Evolutionary conservation across 2,888 invertebrate species (phyloP).

Genomic region (Macropis europaea): DNA sequence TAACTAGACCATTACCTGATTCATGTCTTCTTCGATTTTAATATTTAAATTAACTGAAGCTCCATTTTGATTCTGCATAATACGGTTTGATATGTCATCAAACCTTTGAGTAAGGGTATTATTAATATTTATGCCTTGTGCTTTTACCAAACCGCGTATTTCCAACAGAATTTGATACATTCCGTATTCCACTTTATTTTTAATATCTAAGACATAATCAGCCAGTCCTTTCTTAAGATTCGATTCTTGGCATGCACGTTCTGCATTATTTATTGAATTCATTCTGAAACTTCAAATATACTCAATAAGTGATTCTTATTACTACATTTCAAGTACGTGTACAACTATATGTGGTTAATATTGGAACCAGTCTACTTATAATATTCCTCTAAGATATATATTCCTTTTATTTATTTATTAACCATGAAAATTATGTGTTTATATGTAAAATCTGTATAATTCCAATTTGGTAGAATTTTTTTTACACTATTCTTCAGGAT

Average conservation of each 20-base stretch:
- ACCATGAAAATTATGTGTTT: too few relatives aligned
- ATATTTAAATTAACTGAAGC: constrained; percentile 87
- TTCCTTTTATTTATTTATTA: too few relatives aligned
- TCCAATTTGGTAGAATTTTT: too few relatives aligned
- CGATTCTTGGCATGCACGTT: constrained; percentile 71
- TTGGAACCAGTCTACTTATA: background rate
- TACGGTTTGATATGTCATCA: constrained; percentile 85
- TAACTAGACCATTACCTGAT: constrained; percentile 80
- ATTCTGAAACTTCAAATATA: constrained; percentile 54
- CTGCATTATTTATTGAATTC: constrained; percentile 70
- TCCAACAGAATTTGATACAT: constrained; percentile 90
- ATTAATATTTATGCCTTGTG: constrained; percentile 85
- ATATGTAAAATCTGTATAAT: too few relatives aligned
- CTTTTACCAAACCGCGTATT: constrained; percentile 85
- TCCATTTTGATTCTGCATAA: constrained; percentile 87
- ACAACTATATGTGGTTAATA: background rate
- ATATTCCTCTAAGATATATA: background rate
- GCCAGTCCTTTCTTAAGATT: constrained; percentile 88
- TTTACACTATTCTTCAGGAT: too few relatives aligned
- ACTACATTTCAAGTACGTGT: too few relatives aligned
- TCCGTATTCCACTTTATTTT: constrained; percentile 91
- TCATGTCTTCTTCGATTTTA: constrained; percentile 90
- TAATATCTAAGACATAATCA: constrained; percentile 91
- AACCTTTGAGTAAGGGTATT: constrained; percentile 86
- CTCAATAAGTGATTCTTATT: background rate